A percentile compares a stretch with the other conserved stretches of the same genome.
phyloP scores from a whole-genome alignment of 2,113 vertebrate species.

The Macroglossus sobrinus region DNA sequence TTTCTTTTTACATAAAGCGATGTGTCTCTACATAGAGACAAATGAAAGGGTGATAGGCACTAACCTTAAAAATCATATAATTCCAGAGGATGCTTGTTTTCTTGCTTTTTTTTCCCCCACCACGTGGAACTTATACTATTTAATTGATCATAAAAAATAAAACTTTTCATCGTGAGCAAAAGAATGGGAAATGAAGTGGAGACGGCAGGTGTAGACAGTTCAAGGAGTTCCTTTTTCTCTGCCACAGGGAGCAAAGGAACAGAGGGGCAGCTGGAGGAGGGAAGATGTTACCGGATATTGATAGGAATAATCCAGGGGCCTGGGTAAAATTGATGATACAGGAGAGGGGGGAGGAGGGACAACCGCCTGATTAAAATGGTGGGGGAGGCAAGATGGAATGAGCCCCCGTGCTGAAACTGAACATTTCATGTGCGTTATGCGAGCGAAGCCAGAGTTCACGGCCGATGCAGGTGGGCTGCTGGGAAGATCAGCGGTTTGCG shows the following conservation, averaged over 20 bases:
- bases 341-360: not conserved
- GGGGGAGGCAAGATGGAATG: not conserved
- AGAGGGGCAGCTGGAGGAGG: not conserved
- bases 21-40: not conserved
- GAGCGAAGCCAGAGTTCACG: not conserved
- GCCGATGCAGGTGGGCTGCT: not conserved
- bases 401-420: not conserved
- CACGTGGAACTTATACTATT: not conserved
- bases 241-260: not conserved
- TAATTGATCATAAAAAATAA: not conserved
- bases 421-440: too few relatives aligned
- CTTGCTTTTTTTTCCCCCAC: not conserved
- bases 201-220: not conserved
- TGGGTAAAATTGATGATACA: not conserved
- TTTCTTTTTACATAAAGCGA: not conserved
- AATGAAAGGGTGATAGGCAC: not conserved
- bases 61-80: not conserved
- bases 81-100: not conserved
- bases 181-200: not conserved
- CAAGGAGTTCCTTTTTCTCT: not conserved
- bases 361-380: not conserved
- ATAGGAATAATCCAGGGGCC: not conserved
- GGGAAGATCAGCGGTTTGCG: not conserved
- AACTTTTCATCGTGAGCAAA: not conserved
- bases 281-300: not conserved